phyloP scores from a whole-genome alignment of 2,888 invertebrate species.

The Lamellibrachia columna region DNA sequence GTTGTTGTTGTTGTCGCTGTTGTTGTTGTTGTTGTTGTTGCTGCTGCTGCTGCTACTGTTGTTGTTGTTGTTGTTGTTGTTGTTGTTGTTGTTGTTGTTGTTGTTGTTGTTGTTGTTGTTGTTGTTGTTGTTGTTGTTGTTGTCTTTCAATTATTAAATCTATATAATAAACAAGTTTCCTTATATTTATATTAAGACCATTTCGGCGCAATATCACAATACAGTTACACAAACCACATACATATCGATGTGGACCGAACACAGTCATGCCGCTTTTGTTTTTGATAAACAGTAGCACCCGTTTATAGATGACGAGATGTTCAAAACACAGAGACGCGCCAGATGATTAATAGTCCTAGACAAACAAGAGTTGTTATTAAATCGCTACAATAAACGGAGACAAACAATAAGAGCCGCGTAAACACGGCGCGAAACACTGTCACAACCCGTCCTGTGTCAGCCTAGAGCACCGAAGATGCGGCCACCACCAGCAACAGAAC shows the following conservation, averaged over 20 bases:
- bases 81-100: too few species aligned
- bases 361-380: background rate
- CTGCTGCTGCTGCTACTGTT: too few species aligned
- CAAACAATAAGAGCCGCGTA: background rate
- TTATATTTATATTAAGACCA: background rate
- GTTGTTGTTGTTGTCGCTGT: too few species aligned
- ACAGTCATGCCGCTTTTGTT: background rate
- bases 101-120: too few species aligned
- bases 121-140: too few species aligned
- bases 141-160: background rate
- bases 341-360: background rate
- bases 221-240: background rate
- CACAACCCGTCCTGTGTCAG: background rate
- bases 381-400: background rate
- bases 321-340: background rate
- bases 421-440: background rate
- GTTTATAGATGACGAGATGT: background rate
- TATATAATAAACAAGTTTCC: background rate
- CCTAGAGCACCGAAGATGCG: background rate
- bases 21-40: too few species aligned
- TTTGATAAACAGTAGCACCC: background rate
- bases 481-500: background rate
- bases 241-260: background rate
- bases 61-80: too few species aligned
- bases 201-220: background rate